phyloP scores from a whole-genome alignment of 2,888 invertebrate species.

The Gerris lacustris region DNA sequence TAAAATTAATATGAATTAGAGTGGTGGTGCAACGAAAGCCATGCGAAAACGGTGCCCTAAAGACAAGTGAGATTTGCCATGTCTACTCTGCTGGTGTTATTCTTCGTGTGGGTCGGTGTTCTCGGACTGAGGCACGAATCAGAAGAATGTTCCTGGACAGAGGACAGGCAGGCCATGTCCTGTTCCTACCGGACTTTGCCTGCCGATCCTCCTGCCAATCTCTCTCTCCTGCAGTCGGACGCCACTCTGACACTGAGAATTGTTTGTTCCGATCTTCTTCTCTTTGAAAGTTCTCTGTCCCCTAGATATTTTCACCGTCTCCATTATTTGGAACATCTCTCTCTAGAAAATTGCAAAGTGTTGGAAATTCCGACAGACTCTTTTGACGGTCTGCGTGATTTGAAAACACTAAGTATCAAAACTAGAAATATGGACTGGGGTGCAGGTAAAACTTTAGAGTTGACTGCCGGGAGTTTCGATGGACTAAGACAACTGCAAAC shows the following conservation, averaged over 20 bases:
- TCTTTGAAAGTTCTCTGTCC: slow-evolving; percentile 64
- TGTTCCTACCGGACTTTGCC: slow-evolving; percentile 56
- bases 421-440: slow-evolving; percentile 72
- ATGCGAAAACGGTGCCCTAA: background rate
- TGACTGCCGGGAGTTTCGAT: slow-evolving; percentile 56
- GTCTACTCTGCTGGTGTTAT: slow-evolving; percentile 29
- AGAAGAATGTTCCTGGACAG: slow-evolving; percentile 41
- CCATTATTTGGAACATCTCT: slow-evolving; percentile 59
- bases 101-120: slow-evolving; percentile 34
- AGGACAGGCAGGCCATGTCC: slow-evolving; percentile 43
- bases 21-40: background rate
- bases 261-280: slow-evolving; percentile 62
- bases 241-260: slow-evolving; percentile 59
- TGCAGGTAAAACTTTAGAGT: slow-evolving; percentile 57
- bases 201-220: slow-evolving; percentile 51
- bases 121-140: slow-evolving; percentile 37
- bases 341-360: slow-evolving; percentile 67
- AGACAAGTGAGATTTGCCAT: slow-evolving; percentile 27
- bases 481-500: slow-evolving; percentile 67
- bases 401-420: slow-evolving; percentile 64
- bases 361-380: slow-evolving; percentile 60
- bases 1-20: background rate
- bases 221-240: slow-evolving; percentile 51
- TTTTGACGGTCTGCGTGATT: slow-evolving; percentile 65
- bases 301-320: slow-evolving; percentile 59